phyloP scores from a whole-genome alignment of 2,113 vertebrate species.

The Guaruba guarouba region DNA sequence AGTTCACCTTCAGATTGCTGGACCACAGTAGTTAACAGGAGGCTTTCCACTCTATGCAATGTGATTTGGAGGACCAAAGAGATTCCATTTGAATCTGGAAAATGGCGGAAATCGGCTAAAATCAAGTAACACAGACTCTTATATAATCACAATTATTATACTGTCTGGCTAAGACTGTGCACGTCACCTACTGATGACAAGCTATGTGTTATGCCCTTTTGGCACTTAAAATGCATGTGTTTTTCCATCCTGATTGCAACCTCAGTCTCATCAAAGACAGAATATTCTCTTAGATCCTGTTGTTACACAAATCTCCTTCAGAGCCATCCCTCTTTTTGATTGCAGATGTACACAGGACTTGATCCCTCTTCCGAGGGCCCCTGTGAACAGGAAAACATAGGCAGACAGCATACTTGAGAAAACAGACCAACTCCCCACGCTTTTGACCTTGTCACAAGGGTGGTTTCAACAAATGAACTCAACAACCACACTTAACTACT shows the following conservation, averaged over 20 bases:
- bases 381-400: background rate
- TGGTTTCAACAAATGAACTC: background rate
- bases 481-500: background rate
- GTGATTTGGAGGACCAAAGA: background rate
- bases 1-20: background rate
- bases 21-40: background rate
- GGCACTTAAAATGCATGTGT: background rate
- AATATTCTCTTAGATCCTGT: background rate
- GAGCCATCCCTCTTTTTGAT: background rate
- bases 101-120: background rate
- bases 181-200: background rate
- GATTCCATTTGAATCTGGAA: background rate
- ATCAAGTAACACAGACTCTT: background rate
- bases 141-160: background rate
- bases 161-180: background rate
- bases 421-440: background rate
- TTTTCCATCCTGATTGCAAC: background rate
- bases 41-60: background rate
- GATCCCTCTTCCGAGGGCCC: background rate
- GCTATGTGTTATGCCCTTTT: background rate
- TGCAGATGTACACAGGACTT: background rate
- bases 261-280: background rate
- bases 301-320: background rate
- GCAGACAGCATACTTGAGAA: background rate
- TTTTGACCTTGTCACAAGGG: background rate